Base-by-base conservation (phyloP, 2,888 invertebrate species). In the Parelbella ahira region DNA sequence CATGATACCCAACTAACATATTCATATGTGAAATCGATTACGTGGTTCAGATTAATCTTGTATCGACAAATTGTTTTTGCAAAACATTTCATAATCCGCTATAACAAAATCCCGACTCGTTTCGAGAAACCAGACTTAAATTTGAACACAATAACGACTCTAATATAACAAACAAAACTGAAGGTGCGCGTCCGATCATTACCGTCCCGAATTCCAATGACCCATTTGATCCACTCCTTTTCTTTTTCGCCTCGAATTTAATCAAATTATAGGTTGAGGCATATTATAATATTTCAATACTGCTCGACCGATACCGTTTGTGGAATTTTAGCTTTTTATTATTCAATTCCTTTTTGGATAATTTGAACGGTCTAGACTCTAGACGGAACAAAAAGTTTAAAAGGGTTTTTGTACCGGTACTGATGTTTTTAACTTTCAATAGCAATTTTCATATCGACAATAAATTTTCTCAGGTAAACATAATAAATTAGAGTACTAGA, bases 221-320 rank as follows among this genome's bases (percentile, higher is more conserved):
- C 67, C 75, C 76, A 72, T 79, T 80, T 76, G 72, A 74, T 81
- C 69, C 55, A 68, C 63, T 77, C 62, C 68, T 83, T 77, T 79
- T 82, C 74, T 79, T 81, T 79, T 83, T 76, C 65, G 68, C 62
- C 64, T 68, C 66, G 68, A 78, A 75, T 82, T 84, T 87, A 81
- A 87, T 86, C 81, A 87, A 87, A 87, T 87, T 87, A 87, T 84
- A 86, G 83, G 86, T 84, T 86, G 65, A 72, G 68, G 71, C 67
- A 67, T 75, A 77, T 86, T 86, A 81, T 84, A 87, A 86, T 84
- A 84, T 86, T 87, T 83, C 84, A 82, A 83, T 86, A 79, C 71
- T 62, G 70, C 73, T 71, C 62, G 61, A 67, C 71, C 73, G 77
- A 75, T 83, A 81, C 70, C 75, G 80, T 77, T 83, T 80, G 72